Evolutionary conservation across 2,113 vertebrate genomes (phyloP).

Genomic region (Platanista minor): DNA sequence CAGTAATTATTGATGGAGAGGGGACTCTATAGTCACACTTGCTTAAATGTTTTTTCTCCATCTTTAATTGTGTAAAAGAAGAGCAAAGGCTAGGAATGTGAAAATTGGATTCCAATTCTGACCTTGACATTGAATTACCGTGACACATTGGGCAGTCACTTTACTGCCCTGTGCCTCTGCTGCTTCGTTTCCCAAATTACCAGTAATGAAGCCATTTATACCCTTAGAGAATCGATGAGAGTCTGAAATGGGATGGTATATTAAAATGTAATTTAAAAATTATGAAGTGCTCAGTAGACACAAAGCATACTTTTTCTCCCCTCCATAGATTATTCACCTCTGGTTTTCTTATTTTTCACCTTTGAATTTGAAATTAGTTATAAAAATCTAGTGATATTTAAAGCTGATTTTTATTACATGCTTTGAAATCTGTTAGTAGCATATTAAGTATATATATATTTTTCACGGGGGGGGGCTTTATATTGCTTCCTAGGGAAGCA

Average conservation of each 20-base stretch:
- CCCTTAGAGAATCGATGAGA: neutral
- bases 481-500: neutral
- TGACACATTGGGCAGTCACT: neutral
- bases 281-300: neutral
- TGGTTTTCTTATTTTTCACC: neutral
- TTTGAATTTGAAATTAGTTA: constrained; percentile 43
- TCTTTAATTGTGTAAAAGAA: neutral
- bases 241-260: neutral
- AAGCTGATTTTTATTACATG: neutral
- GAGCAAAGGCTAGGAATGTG: neutral
- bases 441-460: neutral
- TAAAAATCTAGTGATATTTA: constrained; percentile 26
- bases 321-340: neutral
- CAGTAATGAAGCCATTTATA: neutral
- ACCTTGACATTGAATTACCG: neutral
- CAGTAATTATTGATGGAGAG: neutral
- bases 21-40: neutral
- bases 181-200: neutral
- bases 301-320: neutral
- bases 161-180: neutral
- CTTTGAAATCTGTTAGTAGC: constrained; percentile 11
- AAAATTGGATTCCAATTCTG: neutral
- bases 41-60: neutral
- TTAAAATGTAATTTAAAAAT: neutral
- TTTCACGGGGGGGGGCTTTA: neutral